Conservation (phyloP, 1,140 invertebrate species). For the Nasonia longicornis region DNA sequence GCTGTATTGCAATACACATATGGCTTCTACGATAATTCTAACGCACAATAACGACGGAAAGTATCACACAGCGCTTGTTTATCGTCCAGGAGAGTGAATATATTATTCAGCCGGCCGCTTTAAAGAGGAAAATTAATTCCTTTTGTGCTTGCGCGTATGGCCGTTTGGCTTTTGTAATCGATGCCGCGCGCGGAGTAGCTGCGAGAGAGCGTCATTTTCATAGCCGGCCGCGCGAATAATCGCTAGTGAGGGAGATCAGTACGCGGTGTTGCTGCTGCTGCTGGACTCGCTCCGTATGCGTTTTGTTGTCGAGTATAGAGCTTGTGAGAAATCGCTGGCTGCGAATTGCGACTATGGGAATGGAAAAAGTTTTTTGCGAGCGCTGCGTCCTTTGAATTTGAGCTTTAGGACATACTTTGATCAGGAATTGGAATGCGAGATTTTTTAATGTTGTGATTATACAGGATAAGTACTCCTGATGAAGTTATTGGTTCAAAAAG, state of each 20-base stretch:
- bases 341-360: too few species aligned
- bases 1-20: neutral
- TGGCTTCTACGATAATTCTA: slow-evolving; percentile 9
- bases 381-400: too few species aligned
- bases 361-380: too few species aligned
- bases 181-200: neutral
- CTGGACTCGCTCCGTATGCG: neutral
- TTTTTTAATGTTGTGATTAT: too few species aligned
- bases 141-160: slow-evolving; percentile 24
- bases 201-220: slow-evolving; percentile 19
- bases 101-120: neutral
- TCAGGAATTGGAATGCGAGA: too few species aligned
- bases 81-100: slow-evolving; percentile 13
- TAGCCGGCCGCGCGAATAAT: slow-evolving; percentile 14
- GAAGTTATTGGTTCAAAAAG: too few species aligned
- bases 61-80: slow-evolving; percentile 21
- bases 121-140: slow-evolving; percentile 38
- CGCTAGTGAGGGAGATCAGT: neutral
- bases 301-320: too few species aligned
- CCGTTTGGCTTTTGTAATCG: slow-evolving; percentile 36
- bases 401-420: too few species aligned
- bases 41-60: slow-evolving; percentile 7
- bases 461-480: too few species aligned
- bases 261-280: too few species aligned
- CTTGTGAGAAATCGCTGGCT: too few species aligned